A percentile compares a stretch with the other conserved stretches of the same genome.
Evolutionary conservation across 2,797 vertebrate species (phyloP).

Genomic region (Pseudochirops corinnae): DNA sequence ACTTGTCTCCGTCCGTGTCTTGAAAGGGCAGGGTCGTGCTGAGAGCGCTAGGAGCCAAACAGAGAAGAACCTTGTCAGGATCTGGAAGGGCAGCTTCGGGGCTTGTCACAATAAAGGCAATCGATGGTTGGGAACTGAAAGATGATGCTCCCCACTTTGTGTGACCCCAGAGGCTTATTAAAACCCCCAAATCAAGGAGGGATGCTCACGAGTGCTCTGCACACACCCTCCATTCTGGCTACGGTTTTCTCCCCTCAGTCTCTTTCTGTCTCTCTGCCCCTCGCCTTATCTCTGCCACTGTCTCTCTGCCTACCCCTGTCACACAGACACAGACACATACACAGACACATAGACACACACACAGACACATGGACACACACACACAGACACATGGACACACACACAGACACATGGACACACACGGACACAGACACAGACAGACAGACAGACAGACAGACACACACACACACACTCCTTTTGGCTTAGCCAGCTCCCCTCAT

Average conservation of each 20-base stretch:
- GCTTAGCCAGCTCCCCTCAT: neutral
- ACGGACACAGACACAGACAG: too few species aligned
- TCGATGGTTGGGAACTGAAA: neutral
- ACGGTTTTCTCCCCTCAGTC: neutral
- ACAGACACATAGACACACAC: too few species aligned
- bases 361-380: too few species aligned
- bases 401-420: too few species aligned
- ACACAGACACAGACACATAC: too few species aligned
- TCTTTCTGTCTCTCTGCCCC: neutral
- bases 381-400: too few species aligned
- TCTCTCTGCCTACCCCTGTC: neutral
- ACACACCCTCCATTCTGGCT: too few species aligned
- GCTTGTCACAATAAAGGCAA: constrained; percentile 35
- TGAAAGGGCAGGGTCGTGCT: constrained; percentile 82
- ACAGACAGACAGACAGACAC: too few species aligned
- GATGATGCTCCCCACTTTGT: neutral
- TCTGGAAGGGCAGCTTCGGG: neutral
- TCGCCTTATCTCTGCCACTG: neutral
- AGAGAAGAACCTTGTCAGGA: constrained; percentile 50
- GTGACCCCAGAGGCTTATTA: neutral
- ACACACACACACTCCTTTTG: neutral
- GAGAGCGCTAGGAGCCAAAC: constrained; percentile 78
- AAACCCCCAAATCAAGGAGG: neutral
- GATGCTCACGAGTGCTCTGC: too few species aligned
- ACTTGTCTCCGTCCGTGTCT: constrained; percentile 87